Conservation (phyloP, 64 coral and sea anemone genomes). For the Montipora capricornis region DNA sequence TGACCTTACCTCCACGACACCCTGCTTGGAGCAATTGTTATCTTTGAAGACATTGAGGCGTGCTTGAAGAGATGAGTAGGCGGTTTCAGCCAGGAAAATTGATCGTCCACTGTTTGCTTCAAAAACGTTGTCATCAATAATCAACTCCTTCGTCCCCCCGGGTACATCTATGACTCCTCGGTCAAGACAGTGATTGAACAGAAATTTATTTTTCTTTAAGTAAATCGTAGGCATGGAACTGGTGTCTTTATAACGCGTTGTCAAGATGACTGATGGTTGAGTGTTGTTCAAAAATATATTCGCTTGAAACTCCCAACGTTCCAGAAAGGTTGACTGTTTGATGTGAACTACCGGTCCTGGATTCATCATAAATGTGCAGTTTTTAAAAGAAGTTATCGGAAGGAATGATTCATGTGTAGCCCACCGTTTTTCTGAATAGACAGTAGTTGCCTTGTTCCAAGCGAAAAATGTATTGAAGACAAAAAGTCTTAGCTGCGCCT, state of each 20-base stretch:
- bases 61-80: not conserved
- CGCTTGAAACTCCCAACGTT: constrained; percentile 23
- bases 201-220: constrained; percentile 60
- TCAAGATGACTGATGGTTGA: constrained; percentile 13
- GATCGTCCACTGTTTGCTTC: constrained; percentile 47
- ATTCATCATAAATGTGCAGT: constrained; percentile 22
- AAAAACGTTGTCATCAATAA: constrained; percentile 59
- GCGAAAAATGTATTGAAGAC: not conserved
- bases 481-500: not conserved
- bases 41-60: constrained; percentile 50
- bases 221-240: not conserved
- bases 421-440: not conserved
- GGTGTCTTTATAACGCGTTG: not conserved
- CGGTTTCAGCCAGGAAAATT: constrained; percentile 29
- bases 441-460: not conserved
- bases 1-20: constrained; percentile 55
- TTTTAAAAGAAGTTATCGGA: not conserved
- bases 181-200: constrained; percentile 42
- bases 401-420: not conserved
- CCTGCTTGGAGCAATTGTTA: constrained; percentile 17
- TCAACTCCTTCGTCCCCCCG: constrained; percentile 2
- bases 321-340: not conserved
- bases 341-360: constrained; percentile 24
- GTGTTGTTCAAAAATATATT: constrained; percentile 18
- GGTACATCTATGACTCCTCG: constrained; percentile 56